Conservation (phyloP, 2,113 vertebrate genomes). For the Nesoenas mayeri region DNA sequence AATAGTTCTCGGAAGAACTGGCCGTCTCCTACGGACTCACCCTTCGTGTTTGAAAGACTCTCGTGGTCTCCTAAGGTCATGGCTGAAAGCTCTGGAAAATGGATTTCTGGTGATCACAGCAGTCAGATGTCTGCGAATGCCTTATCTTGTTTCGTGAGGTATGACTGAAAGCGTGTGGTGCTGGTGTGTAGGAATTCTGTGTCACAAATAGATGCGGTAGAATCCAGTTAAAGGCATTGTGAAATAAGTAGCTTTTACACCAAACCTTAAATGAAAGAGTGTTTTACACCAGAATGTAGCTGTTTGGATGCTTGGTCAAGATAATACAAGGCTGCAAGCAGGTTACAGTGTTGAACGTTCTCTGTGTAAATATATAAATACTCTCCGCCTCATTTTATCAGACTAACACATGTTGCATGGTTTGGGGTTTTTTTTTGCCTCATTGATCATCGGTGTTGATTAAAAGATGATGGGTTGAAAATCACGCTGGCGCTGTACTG, state of each 20-base stretch:
- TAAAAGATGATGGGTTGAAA: conserved; percentile 28
- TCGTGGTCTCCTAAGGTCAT: background rate
- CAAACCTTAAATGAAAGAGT: background rate
- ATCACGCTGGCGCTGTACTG: background rate
- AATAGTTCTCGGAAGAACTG: background rate
- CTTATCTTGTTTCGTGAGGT: conserved; percentile 6
- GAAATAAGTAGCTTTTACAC: background rate
- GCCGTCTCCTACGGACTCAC: background rate
- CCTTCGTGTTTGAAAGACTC: background rate
- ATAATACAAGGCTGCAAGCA: background rate
- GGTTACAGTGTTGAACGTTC: background rate
- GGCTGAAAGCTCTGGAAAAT: conserved; percentile 14
- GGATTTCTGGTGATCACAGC: background rate
- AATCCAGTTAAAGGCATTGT: background rate
- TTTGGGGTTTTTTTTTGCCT: conserved; percentile 6
- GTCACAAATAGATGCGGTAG: background rate
- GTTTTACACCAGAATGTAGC: conserved; percentile 46
- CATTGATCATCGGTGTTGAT: conserved; percentile 21
- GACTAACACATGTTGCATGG: conserved; percentile 51
- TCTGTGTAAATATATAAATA: conserved; percentile 68
- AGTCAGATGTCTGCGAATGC: background rate
- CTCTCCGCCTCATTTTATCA: conserved; percentile 25
- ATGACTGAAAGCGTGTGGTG: background rate
- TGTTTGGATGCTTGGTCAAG: background rate
- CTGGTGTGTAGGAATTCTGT: background rate